Evolutionary conservation across 2,888 invertebrate genomes (phyloP), one percentile per base, ranked within the genome.

Genomic region (Tetanocera ferruginea): DNA sequence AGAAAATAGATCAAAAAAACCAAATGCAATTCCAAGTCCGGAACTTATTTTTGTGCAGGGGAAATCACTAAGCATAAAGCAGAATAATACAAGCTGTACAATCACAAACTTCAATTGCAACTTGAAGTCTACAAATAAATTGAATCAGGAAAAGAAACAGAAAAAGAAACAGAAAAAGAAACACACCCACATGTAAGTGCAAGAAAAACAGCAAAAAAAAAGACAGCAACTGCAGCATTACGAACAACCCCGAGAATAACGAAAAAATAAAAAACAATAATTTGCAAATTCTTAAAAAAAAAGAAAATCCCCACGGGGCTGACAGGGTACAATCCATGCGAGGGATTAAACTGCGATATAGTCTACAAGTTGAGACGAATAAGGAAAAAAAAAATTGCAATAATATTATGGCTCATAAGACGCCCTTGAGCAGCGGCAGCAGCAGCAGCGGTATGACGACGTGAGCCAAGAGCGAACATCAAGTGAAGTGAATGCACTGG

Each of bases 351-450:
- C 28, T n/a, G 19, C 43, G 25, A 43, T 23, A 55, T 34, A n/a
- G 31, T 64, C 64, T 28, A 3, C 64, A 34, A 28, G n/a, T 34
- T 37, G 67, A 9, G 14, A 19, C 1, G 23, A 67, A 19, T 23
- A 23, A 14, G 17, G n/a, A n/a, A 8, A 5, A 43, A 49, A 43
- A 43, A 37, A n/a, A 23, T 43, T 69, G 43, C 9, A 19, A 49
- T 19, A 55, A 55, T 71, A 71, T 71, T 71, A 73, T 60, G 43
- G 73, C 60, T 64, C 66, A 66, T 23, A 64, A 37, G 34, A 51
- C 51, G 64, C 74, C 66, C 74, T 74, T 66, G 64, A 74, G 64
- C 64, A 43, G 37, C 55, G 31, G 2, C n/a, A 31, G 31, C n/a
- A 37, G 2, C 51, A 19, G 31, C 19, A 43, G 67, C 37, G 6